phyloP scores from a whole-genome alignment of 2,113 vertebrate species.

The Lamprotornis superbus region DNA sequence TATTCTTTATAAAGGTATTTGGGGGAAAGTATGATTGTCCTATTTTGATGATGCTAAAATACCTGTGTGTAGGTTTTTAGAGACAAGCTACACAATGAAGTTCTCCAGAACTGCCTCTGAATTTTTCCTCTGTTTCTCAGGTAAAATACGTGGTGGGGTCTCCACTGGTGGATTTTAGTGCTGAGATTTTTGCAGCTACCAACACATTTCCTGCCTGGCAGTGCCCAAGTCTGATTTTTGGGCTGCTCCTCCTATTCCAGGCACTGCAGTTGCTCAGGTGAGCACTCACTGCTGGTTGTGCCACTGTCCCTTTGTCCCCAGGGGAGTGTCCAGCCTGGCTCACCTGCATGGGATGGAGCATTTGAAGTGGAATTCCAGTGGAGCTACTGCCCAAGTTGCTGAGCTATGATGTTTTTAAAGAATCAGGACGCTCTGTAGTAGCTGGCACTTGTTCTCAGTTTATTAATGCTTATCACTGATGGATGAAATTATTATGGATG shows the following conservation, averaged over 20 bases:
- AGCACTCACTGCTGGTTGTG: neutral
- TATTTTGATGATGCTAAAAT: conserved; percentile 56
- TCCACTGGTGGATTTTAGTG: neutral
- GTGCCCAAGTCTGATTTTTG: neutral
- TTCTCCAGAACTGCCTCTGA: conserved; percentile 43
- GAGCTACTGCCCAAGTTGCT: neutral
- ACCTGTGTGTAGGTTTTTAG: conserved; percentile 59
- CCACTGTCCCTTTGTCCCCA: neutral
- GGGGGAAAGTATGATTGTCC: conserved; percentile 45
- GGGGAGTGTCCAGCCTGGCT: neutral
- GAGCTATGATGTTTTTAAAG: neutral
- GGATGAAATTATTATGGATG: neutral
- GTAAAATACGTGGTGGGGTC: conserved; percentile 44
- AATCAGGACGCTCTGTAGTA: neutral
- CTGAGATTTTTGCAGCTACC: neutral
- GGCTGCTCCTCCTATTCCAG: neutral
- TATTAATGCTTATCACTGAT: neutral
- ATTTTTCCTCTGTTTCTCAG: conserved; percentile 64
- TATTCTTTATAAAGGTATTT: conserved; percentile 75
- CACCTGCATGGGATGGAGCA: neutral
- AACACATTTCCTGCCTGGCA: neutral
- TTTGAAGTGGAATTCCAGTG: neutral
- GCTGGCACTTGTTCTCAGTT: neutral
- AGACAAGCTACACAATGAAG: conserved; percentile 9
- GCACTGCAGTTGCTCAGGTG: conserved; percentile 31